Evolutionary conservation across 2,797 vertebrate species (phyloP), one percentile per base, ranked within the genome.

Genomic region (Propithecus deckenii): DNA sequence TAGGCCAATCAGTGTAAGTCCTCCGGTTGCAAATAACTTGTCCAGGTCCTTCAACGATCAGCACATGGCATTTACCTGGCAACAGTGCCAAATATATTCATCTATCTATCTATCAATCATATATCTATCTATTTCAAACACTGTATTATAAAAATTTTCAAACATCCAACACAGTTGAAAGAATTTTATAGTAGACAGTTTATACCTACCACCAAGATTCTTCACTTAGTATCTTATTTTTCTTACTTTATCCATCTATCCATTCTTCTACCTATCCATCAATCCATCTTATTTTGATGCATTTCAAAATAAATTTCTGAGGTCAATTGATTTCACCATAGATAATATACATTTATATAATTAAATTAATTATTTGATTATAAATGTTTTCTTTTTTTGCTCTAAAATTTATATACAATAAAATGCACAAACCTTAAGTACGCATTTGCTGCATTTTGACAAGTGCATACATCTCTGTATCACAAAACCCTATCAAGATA

Each of bases 281-380:
- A 89, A 95, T 22, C 17, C 30, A 79, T 67, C 43, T 91, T 79
- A 63, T 43, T 93, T 71, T 71, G 8, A 52, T 55, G 12, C 15
- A 91, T 90, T 96, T 84, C 5, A 80, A 92, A 76, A 50, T 61
- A 90, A 67, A 81, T 85, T 61, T 75, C 28, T 75, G 18, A 94
- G 35, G 8, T 35, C 79, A 75, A 35, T 20, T 30, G 6, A 43
- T 43, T 79, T 79, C 17, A 41, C 5, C 13, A 85, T 2, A 89
- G 65, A 43, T 28, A 86, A 88, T 88, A 76, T 0, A 69, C 7
- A 59, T 74, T 78, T 72, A 75, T 61, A 65, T 35, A 55, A 57
- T 2, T 50, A 2, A 83, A 88, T 52, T 69, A 79, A 67, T 4
- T 69, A 89, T 86, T 43, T 52, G 23, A 23, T 80, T 63, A 67